phyloP scores from a whole-genome alignment of 2,888 invertebrate species.

The Drosophila anomalata region DNA sequence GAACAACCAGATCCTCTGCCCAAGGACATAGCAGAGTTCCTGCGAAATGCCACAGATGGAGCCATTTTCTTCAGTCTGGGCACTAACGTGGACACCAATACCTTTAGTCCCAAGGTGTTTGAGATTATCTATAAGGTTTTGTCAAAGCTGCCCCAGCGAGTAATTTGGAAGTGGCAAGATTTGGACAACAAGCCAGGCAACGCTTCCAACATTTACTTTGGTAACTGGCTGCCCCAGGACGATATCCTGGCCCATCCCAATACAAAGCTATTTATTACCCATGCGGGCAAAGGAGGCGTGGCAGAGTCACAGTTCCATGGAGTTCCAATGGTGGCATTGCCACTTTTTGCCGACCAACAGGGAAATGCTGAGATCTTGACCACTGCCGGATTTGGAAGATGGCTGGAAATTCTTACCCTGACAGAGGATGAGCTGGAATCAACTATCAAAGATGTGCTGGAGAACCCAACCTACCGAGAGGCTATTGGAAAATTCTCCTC shows the following conservation, averaged over 20 bases:
- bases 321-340: constrained; percentile 84
- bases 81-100: constrained; percentile 78
- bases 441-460: constrained; percentile 62
- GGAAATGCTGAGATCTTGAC: constrained; percentile 59
- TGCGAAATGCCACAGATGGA: constrained; percentile 78
- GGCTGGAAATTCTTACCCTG: constrained; percentile 45
- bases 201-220: constrained; percentile 86
- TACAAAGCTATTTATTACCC: constrained; percentile 86
- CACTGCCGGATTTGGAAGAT: constrained; percentile 58
- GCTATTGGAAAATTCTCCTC: constrained; percentile 83
- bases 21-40: constrained; percentile 60
- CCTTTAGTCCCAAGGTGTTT: constrained; percentile 84
- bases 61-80: constrained; percentile 84
- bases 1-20: constrained; percentile 78
- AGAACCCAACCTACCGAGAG: constrained; percentile 55
- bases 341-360: constrained; percentile 71
- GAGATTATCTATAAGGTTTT: constrained; percentile 86
- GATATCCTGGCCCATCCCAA: constrained; percentile 87
- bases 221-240: constrained; percentile 89
- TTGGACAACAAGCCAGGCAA: constrained; percentile 85
- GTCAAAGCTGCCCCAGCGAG: constrained; percentile 85
- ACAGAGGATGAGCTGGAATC: constrained; percentile 46
- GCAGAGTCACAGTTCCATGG: constrained; percentile 86
- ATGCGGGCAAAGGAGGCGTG: constrained; percentile 87
- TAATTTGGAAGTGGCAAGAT: constrained; percentile 89